Evolutionary conservation across 1,140 invertebrate species (phyloP).

Genomic region (Drosophila pruinosa): DNA sequence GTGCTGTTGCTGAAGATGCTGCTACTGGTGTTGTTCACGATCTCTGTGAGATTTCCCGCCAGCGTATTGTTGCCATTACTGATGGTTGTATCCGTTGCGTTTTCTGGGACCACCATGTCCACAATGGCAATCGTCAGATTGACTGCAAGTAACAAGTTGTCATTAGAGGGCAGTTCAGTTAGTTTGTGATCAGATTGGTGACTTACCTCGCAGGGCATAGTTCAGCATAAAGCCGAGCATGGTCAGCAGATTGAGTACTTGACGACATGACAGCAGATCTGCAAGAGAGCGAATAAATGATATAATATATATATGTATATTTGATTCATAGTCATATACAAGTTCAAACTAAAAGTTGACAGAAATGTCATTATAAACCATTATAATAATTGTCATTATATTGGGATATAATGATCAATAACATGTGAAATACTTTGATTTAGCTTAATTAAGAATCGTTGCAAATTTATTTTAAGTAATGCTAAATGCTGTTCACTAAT

Average conservation of each 20-base stretch:
- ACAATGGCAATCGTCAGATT: constrained; percentile 95
- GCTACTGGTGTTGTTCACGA: background rate
- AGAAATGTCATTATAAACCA: background rate
- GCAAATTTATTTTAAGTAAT: constrained; percentile 6
- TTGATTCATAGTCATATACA: background rate
- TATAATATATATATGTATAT: background rate
- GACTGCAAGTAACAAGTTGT: constrained; percentile 83
- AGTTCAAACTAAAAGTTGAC: background rate
- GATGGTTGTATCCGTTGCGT: constrained; percentile 83
- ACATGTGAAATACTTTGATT: constrained; percentile 2
- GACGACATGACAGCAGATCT: constrained; percentile 89
- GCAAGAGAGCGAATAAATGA: constrained; percentile 73
- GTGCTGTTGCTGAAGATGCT: constrained; percentile 16
- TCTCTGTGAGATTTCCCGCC: constrained; percentile 60
- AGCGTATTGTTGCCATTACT: constrained; percentile 50
- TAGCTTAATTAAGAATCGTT: background rate
- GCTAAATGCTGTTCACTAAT: constrained; percentile 11
- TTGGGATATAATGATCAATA: background rate
- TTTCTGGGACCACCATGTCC: constrained; percentile 87
- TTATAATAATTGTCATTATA: constrained; percentile 4
- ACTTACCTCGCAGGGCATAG: constrained; percentile 88
- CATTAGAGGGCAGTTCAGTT: background rate
- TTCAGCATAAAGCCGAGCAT: constrained; percentile 94
- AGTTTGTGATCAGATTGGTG: background rate
- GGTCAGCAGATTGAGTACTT: constrained; percentile 92